Evolutionary conservation across 2,888 invertebrate genomes (phyloP).

Genomic region (Nematopogon swammerdamellus): DNA sequence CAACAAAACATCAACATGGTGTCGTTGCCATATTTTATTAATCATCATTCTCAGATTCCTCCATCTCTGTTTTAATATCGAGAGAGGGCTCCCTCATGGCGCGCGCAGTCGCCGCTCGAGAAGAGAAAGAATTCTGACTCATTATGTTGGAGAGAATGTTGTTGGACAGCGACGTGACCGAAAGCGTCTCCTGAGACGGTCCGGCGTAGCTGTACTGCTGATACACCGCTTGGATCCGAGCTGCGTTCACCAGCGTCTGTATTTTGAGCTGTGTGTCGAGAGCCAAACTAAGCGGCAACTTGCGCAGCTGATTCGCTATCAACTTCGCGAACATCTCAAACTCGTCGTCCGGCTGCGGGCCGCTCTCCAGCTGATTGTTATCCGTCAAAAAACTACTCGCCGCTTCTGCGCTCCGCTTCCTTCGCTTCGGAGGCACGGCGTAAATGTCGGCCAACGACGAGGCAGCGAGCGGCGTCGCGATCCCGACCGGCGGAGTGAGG

Average conservation of each 20-base stretch:
- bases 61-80: neutral
- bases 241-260: constrained; percentile 44
- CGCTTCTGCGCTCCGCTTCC: constrained; percentile 26
- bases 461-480: constrained; percentile 40
- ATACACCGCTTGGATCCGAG: constrained; percentile 45
- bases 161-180: constrained; percentile 45
- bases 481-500: constrained; percentile 46
- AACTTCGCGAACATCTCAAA: constrained; percentile 51
- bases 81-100: neutral
- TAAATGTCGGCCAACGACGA: constrained; percentile 45
- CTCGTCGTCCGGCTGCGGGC: constrained; percentile 42
- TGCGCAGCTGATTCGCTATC: constrained; percentile 45
- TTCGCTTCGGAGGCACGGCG: constrained; percentile 41
- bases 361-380: constrained; percentile 45
- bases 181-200: constrained; percentile 43
- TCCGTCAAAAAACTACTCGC: constrained; percentile 28
- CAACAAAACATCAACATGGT: too few relatives aligned
- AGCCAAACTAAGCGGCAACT: constrained; percentile 40
- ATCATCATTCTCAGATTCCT: neutral
- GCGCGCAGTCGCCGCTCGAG: constrained; percentile 16
- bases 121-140: constrained; percentile 29
- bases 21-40: neutral
- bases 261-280: constrained; percentile 47
- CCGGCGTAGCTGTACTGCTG: constrained; percentile 49
- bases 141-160: constrained; percentile 45